Evolutionary conservation across 1,140 invertebrate genomes (phyloP), one percentile per base, ranked within the genome.

Genomic region (Drosophila bocqueti): DNA sequence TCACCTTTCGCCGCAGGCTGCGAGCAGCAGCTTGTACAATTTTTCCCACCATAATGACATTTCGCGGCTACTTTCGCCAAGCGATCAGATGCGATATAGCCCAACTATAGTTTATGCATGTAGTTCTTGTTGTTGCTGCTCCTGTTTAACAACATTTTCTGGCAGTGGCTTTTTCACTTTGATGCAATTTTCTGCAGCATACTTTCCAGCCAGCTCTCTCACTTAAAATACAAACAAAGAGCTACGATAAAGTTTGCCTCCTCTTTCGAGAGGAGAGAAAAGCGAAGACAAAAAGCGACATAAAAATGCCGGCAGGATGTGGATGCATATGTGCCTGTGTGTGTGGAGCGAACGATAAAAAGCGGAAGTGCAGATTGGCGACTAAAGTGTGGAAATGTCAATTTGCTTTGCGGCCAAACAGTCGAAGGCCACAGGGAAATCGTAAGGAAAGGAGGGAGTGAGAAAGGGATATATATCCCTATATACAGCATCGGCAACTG

Each of bases 351-450:
- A 60, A 64, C 65, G 73, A 74, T 83, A 83, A 84, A 73, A 84
- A 87, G 68, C 81, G 81, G 83, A 87, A 83, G 84, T 89, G 84
- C 67, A 87, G 83, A 86, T 86, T 86, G 76, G 62, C 49, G 62
- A 57, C 75, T 71, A 86, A 86, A 89, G 84, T 87, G 83, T 87
- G 83, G 78, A 87, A 89, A 87, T 87, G 83, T 87, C 83, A 87
- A 87, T 87, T 87, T 89, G 84, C 77, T 89, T 82, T 66, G 73
- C 54, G 73, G 73, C 60, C 75, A 55, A 55, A 49, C 36, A 46
- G 55, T 64, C 31, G 58, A 66, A 63, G 64, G 67, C 40, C 31
- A 67, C 7, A 13, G 34, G 63, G 34, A 54, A 34, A 46, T 13
- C 26, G 29, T n/a, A 3, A 8, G 26, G 16, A 16, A 4, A 3